Evolutionary conservation across 2,113 vertebrate genomes (phyloP).

Genomic region (Coptodon bakossiorum): DNA sequence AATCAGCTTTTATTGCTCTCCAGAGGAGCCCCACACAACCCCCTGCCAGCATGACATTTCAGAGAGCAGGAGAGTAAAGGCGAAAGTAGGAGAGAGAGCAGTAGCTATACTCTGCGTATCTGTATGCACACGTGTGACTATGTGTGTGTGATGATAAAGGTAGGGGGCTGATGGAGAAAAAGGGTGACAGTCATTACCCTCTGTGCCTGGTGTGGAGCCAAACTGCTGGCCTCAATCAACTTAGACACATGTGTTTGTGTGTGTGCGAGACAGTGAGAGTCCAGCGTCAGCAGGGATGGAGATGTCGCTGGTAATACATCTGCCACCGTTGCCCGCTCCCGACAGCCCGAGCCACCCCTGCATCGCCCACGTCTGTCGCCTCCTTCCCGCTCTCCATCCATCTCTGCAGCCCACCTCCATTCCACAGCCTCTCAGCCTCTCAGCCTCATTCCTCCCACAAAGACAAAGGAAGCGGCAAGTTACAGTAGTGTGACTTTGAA

Average conservation of each 20-base stretch:
- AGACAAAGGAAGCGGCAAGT: conserved; percentile 32
- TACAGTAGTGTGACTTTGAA: background rate
- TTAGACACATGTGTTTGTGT: background rate
- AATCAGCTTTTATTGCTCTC: conserved; percentile 72
- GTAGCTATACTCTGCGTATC: background rate
- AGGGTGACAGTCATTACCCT: conserved; percentile 47
- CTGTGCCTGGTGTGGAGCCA: conserved; percentile 42
- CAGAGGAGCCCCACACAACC: conserved; percentile 42
- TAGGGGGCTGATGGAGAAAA: conserved; percentile 31
- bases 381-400: conserved; percentile 51
- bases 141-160: background rate
- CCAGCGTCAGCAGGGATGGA: conserved; percentile 50
- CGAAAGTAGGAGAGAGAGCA: background rate
- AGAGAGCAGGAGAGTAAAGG: background rate
- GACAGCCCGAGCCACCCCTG: conserved; percentile 47
- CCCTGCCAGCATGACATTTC: conserved; percentile 52
- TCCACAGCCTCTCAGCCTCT: background rate
- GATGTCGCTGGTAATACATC: conserved; percentile 67
- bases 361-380: conserved; percentile 53
- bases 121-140: background rate
- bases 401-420: conserved; percentile 24
- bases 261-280: background rate
- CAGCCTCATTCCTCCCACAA: background rate
- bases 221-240: conserved; percentile 63
- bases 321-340: conserved; percentile 41